Percentiles rank a stretch among this genome's conserved stretches.
Evolutionary conservation across 2,113 vertebrate genomes (phyloP).

Genomic region (Macquaria ambigua): DNA sequence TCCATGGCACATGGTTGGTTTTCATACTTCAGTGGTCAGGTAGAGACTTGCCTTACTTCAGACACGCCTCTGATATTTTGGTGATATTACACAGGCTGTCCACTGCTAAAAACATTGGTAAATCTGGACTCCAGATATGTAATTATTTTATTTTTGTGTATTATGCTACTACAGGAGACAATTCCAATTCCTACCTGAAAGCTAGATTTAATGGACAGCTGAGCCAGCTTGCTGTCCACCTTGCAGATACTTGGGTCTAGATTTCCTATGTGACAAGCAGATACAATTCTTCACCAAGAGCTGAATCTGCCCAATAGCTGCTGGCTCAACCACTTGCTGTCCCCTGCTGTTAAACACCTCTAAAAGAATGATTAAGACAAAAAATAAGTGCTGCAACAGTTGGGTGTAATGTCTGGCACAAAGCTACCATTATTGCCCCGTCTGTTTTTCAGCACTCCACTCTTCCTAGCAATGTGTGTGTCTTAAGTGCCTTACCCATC

Average conservation of each 20-base stretch:
- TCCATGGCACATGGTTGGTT: background rate
- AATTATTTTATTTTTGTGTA: background rate
- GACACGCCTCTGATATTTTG: background rate
- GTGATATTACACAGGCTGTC: background rate
- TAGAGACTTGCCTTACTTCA: background rate
- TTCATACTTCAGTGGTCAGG: background rate
- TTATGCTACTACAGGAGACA: too few relatives aligned
- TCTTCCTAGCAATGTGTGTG: conserved; percentile 47
- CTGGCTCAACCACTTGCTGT: background rate
- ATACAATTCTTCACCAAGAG: background rate
- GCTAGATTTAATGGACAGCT: conserved; percentile 18
- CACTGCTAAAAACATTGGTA: background rate
- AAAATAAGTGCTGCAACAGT: conserved; percentile 40
- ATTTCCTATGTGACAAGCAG: background rate
- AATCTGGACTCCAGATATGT: background rate
- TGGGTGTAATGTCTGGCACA: conserved; percentile 42
- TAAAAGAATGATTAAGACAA: conserved; percentile 37
- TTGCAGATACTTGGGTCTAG: background rate
- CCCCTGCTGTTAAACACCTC: conserved; percentile 43
- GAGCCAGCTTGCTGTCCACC: background rate
- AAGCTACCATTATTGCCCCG: conserved; percentile 49
- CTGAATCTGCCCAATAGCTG: background rate
- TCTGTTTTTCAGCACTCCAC: conserved; percentile 48
- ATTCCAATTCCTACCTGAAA: background rate
- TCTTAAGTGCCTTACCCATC: conserved; percentile 73